Evolutionary conservation across 2,113 vertebrate genomes (phyloP).

Genomic region (Clarias gariepinus): DNA sequence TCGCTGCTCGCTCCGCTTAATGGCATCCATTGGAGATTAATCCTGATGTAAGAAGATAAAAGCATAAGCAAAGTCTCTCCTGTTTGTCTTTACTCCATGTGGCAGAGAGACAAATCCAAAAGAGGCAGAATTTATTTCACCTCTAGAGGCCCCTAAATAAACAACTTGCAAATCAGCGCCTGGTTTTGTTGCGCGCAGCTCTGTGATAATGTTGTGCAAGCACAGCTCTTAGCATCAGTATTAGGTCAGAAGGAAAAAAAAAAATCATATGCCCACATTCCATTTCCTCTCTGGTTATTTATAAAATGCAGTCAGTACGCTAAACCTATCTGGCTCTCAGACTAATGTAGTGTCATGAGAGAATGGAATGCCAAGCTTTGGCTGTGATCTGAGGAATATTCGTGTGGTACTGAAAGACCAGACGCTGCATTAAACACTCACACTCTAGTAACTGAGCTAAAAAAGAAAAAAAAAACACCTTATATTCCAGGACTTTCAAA

Average conservation of each 20-base stretch:
- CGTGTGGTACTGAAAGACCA: background rate
- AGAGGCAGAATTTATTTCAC: conserved; percentile 70
- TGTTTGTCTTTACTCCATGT: conserved; percentile 62
- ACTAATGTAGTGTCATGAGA: conserved; percentile 40
- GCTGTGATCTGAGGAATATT: conserved; percentile 32
- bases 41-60: conserved; percentile 69
- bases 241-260: conserved; percentile 24
- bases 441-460: background rate
- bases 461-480: background rate
- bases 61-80: conserved; percentile 34
- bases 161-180: conserved; percentile 72
- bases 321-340: conserved; percentile 37
- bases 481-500: background rate
- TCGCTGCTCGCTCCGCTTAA: conserved; percentile 73
- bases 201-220: conserved; percentile 66
- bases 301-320: conserved; percentile 42
- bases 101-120: conserved; percentile 69
- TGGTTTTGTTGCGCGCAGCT: conserved; percentile 64
- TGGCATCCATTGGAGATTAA: conserved; percentile 74
- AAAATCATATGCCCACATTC: conserved; percentile 40
- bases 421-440: conserved; percentile 24
- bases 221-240: conserved; percentile 53
- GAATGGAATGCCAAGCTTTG: conserved; percentile 32
- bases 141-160: conserved; percentile 71
- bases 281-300: conserved; percentile 47